Evolutionary conservation across 2,888 invertebrate genomes (phyloP), one percentile per base, ranked within the genome.

Genomic region (Metellina segmentata): DNA sequence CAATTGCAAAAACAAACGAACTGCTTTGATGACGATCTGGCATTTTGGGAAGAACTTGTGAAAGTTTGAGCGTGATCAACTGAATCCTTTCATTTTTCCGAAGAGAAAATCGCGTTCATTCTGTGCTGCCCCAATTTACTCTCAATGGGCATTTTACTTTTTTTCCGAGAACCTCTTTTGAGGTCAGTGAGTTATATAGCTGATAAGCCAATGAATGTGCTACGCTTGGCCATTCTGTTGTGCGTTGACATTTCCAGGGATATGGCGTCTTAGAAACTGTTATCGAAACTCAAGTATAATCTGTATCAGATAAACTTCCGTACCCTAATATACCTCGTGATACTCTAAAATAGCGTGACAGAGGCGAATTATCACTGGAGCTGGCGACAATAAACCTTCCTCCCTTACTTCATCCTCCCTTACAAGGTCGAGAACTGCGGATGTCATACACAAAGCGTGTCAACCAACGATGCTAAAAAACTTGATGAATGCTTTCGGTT

Each of bases 181-280:
- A 82, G 82, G 82, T 89, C 82, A 83, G 69, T 77, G 9, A 82
- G 51, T 77, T 49, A 19, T 71, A 52, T 16, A 72, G 34, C 74
- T 70, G 89, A 90, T 90, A 90, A 90, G 89, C 71, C 13, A n/a
- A 34, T 61, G 49, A 72, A 9, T 72, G n/a, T n/a, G 16, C 48
- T 20, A 53, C 48, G 77, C 79, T 16, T 19, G 34, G n/a, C 8
- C 19, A 11, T 20, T 6, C 19, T 20, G 20, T 8, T 49, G 77
- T 81, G 82, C 89, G 75, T 70, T 77, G 74, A 81, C 81, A 81
- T 88, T 88, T 61, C 70, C 88, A n/a, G 81, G 69, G 51, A 77
- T 34, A 9, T 82, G 89, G 82, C 89, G 89, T 52, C 71, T 72
- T 69, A 53, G 61, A 88, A 74, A 88, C 71, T 87, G 81, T 77